Evolutionary conservation across 2,797 vertebrate species (phyloP), one percentile per base, ranked within the genome.

Genomic region (Myripristis murdjan): DNA sequence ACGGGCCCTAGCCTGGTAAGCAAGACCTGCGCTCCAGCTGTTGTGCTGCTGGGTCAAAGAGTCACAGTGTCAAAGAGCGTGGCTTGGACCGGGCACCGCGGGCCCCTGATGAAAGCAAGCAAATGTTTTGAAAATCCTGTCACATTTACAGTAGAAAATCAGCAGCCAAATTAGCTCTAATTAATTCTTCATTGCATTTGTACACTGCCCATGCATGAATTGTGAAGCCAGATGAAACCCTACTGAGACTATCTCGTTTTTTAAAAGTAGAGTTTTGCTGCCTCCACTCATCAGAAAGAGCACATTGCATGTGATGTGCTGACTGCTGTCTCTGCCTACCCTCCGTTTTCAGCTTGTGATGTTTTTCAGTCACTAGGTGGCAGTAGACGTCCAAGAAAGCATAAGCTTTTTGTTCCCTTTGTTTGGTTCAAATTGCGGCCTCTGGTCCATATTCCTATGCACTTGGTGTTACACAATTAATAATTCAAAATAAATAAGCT

Each of bases 381-480:
- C 85, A 90, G 92, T 87, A 93, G 49, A 86, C 81, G 69, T 53
- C 60, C n/a, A 46, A 41, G 3, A 44, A 70, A 14, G 23, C 15
- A 54, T 31, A 3, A 59, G 9, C 26, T 3, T 0, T 1, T 3
- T 41, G 22, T 23, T 41, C 11, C 1, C 58, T 66, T 44, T 6
- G 2, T 24, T 39, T 28, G 10, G 15, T 3, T 70, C 1, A 48
- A 10, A 8, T 47, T 56, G 16, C 39, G 12, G 16, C 41, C 26
- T 39, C 9, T 26, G 1, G 22, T 39, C 6, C 24, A 11, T 51
- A 22, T 7, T 6, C 6, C 31, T 35, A 14, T 6, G 6, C 1
- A 9, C 0, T 37, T 11, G 4, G 20, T 48, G 15, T 0, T 18
- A 49, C 26, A 16, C n/a, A 15, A 28, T 37, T 26, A 8, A 37